These are phyloP conservation scores for Epirrhoe tristata DNA, from an alignment of 2,888 invertebrate genomes.

Conservation along the genomic window DNA sequence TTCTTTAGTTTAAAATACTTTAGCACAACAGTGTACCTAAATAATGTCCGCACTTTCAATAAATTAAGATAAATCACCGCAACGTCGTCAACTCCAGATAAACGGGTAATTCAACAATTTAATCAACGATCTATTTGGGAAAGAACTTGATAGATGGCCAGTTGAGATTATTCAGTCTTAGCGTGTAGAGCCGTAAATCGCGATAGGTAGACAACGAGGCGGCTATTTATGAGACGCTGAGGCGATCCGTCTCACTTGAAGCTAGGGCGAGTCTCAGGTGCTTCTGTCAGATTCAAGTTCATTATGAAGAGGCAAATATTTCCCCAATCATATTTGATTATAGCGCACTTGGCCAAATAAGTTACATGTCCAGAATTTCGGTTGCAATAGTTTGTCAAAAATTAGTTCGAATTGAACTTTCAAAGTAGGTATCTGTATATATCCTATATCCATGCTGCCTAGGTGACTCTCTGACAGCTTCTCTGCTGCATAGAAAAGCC, in stretches of 20 bases:
- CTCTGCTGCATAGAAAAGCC: conserved; percentile 43
- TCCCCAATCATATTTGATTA: too few relatives aligned
- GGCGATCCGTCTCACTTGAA: conserved; percentile 50
- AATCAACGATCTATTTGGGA: conserved; percentile 72
- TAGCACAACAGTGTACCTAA: conserved; percentile 9
- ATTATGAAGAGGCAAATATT: not conserved
- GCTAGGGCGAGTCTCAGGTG: conserved; percentile 11
- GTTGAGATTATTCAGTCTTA: conserved; percentile 68
- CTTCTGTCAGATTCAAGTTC: conserved; percentile 5
- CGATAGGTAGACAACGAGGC: conserved; percentile 70
- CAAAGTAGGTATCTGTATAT: too few relatives aligned
- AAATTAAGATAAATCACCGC: conserved; percentile 30
- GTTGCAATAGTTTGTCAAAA: too few relatives aligned
- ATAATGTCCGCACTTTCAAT: conserved; percentile 24
- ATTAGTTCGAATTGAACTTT: not conserved
- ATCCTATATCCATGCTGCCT: too few relatives aligned
- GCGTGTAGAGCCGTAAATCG: conserved; percentile 63
- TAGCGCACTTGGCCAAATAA: too few relatives aligned
- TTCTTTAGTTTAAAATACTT: conserved; percentile 6
- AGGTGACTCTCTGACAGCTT: conserved; percentile 9
- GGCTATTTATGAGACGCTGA: conserved; percentile 63
- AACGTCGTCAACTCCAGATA: conserved; percentile 49
- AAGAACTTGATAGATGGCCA: conserved; percentile 74
- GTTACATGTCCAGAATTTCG: too few relatives aligned
- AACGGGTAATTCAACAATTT: conserved; percentile 70